A percentile compares a stretch with the other conserved stretches of the same genome.
phyloP scores from a whole-genome alignment of 2,888 invertebrate genomes.

The Cantharis rustica region DNA sequence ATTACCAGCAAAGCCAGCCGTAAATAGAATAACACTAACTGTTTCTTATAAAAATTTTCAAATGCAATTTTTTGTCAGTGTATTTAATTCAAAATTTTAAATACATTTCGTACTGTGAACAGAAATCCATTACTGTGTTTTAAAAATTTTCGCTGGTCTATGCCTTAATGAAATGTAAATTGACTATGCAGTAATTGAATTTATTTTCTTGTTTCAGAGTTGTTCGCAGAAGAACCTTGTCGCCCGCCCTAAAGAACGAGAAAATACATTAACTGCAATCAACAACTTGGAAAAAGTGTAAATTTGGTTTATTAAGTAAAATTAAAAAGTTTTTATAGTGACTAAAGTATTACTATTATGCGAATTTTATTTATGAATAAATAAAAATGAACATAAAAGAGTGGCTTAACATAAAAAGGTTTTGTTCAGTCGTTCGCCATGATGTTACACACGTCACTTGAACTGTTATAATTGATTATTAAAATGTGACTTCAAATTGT shows the following conservation, averaged over 20 bases:
- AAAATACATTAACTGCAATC: conserved; percentile 8
- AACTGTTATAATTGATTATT: not conserved
- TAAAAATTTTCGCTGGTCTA: conserved; percentile 7
- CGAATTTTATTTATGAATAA: not conserved
- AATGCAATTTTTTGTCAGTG: not conserved
- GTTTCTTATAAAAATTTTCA: not conserved
- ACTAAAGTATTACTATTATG: conserved; percentile 6
- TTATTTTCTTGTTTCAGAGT: conserved; percentile 26
- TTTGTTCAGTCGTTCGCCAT: not conserved
- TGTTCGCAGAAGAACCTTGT: conserved; percentile 5
- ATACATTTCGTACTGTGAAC: not conserved
- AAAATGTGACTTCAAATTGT: not conserved
- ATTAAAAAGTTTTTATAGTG: conserved; percentile 3
- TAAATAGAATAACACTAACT: not conserved
- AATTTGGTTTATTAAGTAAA: conserved; percentile 13
- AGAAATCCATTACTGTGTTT: conserved; percentile 1
- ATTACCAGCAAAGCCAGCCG: conserved; percentile 6
- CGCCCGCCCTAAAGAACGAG: not conserved
- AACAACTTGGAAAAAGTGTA: conserved; percentile 10
- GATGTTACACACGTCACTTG: conserved; percentile 1
- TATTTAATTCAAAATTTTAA: not conserved
- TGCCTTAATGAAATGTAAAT: conserved; percentile 30
- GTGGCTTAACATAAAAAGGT: not conserved
- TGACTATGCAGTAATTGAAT: conserved; percentile 30
- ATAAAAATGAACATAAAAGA: conserved; percentile 8